Percentiles rank a stretch among this genome's conserved stretches.
Conservation (phyloP, 2,888 invertebrate genomes). For the Andrena bucephala region DNA sequence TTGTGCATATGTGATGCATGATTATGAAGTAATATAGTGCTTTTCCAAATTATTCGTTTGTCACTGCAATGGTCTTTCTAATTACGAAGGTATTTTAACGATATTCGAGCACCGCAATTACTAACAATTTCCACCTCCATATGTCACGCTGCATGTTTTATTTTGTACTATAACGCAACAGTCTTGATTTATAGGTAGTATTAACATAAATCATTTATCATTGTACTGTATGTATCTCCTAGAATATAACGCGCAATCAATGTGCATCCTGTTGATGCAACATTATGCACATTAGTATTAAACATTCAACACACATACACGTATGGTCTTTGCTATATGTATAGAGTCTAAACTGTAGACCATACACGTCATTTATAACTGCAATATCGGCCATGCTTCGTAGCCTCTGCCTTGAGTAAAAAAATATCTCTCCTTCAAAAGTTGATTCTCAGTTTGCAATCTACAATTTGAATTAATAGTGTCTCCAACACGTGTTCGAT, state of each 20-base stretch:
- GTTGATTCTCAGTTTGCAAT: background rate
- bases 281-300: conserved; percentile 28
- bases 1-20: background rate
- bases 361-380: background rate
- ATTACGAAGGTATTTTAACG: conserved; percentile 16
- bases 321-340: conserved; percentile 2
- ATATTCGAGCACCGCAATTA: conserved; percentile 54
- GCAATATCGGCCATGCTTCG: background rate
- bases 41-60: background rate
- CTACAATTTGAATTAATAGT: background rate
- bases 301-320: conserved; percentile 14
- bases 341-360: background rate
- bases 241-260: conserved; percentile 41
- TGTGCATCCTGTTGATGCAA: conserved; percentile 48
- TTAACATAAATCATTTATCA: conserved; percentile 81
- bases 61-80: background rate
- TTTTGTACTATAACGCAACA: conserved; percentile 72
- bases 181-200: conserved; percentile 77
- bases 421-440: background rate
- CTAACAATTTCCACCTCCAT: conserved; percentile 56
- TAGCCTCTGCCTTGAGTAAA: background rate
- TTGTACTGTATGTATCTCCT: conserved; percentile 71
- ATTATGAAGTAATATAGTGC: conserved; percentile 19
- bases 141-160: conserved; percentile 74
- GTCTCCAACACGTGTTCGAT: background rate